Conservation (phyloP, 35 echinoderm and acorn worm species). For the Chiridota heheva region DNA sequence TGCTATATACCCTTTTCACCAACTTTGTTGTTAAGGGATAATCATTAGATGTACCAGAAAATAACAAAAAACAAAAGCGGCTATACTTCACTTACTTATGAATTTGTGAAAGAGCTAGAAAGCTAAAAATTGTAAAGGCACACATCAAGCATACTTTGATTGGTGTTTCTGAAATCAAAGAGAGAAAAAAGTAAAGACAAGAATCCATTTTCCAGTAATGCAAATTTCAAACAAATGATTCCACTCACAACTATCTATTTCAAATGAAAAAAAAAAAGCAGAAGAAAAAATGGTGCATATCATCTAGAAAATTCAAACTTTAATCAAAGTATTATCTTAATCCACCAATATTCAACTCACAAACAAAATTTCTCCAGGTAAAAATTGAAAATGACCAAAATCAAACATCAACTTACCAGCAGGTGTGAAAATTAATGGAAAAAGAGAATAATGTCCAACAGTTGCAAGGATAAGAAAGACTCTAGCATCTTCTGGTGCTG, state of each 20-base stretch:
- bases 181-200: slow-evolving; percentile 32
- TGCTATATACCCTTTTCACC: too few species aligned
- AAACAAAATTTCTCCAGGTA: too few species aligned
- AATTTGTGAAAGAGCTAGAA: slow-evolving; percentile 33
- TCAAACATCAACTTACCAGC: slow-evolving; percentile 49
- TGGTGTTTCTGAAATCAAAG: slow-evolving; percentile 76
- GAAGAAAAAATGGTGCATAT: background rate
- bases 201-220: background rate
- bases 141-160: slow-evolving; percentile 89
- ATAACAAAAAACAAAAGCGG: too few species aligned
- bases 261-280: background rate
- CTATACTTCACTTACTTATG: slow-evolving; percentile 60
- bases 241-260: background rate
- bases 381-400: too few species aligned
- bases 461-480: slow-evolving; percentile 73
- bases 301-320: background rate
- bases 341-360: too few species aligned
- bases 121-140: slow-evolving; percentile 54
- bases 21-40: too few species aligned
- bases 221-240: too few species aligned
- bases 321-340: too few species aligned
- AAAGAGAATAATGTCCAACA: slow-evolving; percentile 89
- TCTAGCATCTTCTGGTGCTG: slow-evolving; percentile 71
- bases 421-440: slow-evolving; percentile 80
- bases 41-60: too few species aligned